A percentile compares a stretch with the other conserved stretches of the same genome.
Conservation (phyloP, 2,113 vertebrate species). For the Ellobius talpinus region DNA sequence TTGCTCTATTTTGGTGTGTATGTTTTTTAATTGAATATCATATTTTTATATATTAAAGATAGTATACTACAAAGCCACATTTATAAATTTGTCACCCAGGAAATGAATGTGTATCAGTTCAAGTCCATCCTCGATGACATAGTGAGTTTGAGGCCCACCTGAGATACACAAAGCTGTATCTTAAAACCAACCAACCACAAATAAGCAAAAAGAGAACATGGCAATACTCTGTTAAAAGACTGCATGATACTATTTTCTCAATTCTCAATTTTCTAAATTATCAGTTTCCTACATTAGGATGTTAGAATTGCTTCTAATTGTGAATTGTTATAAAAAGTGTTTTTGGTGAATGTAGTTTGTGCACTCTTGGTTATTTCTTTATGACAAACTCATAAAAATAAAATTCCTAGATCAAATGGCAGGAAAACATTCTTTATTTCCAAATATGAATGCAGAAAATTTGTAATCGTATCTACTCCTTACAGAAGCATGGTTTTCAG, state of each 20-base stretch:
- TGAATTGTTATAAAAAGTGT: constrained; percentile 1
- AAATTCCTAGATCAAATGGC: neutral
- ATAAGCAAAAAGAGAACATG: neutral
- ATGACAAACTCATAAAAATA: constrained; percentile 7
- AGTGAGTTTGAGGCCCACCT: neutral
- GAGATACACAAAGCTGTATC: neutral
- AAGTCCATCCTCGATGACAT: neutral
- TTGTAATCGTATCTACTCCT: neutral
- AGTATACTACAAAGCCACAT: neutral
- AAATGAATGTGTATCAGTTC: neutral
- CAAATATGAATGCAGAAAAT: constrained; percentile 7
- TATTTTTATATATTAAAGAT: constrained; percentile 46
- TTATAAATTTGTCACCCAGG: neutral
- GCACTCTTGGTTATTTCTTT: constrained; percentile 19
- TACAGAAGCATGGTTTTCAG: neutral
- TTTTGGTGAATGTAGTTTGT: neutral
- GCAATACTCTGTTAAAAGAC: neutral
- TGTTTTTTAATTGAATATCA: neutral
- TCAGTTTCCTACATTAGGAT: neutral
- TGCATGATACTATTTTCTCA: neutral
- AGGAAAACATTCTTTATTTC: constrained; percentile 4
- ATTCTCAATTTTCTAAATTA: constrained; percentile 5
- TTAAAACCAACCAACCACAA: neutral
- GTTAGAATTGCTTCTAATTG: constrained; percentile 34
- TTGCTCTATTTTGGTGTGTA: neutral